These are phyloP conservation scores for Lasioglossum malachurum DNA, from an alignment of 2,888 invertebrate genomes.

Conservation along the genomic window DNA sequence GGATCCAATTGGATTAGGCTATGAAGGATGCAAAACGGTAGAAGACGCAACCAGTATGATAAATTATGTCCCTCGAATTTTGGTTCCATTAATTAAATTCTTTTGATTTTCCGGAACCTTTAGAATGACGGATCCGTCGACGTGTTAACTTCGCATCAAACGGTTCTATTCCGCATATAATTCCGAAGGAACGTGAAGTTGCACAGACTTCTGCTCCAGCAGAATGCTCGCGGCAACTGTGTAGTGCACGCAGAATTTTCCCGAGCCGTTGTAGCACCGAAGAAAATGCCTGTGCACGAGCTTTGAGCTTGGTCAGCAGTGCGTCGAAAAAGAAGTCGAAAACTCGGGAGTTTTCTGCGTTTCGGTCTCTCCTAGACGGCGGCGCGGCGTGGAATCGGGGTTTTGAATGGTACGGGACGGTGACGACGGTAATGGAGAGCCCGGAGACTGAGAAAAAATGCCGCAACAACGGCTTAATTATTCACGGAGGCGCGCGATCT, in stretches of 20 bases:
- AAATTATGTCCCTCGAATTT: neutral
- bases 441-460: neutral
- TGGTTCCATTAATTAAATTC: neutral
- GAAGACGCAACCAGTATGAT: neutral
- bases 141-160: neutral
- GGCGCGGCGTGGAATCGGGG: neutral
- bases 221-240: neutral
- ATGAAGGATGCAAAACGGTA: neutral
- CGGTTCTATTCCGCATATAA: neutral
- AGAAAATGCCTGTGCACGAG: neutral
- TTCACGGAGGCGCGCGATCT: constrained; percentile 23
- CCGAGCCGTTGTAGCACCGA: neutral
- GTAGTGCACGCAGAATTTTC: neutral
- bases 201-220: neutral
- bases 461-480: constrained; percentile 56
- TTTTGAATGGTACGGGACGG: neutral
- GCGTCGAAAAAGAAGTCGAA: neutral
- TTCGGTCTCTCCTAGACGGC: constrained; percentile 21
- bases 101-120: neutral
- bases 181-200: neutral
- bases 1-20: neutral
- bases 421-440: neutral
- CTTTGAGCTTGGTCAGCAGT: neutral
- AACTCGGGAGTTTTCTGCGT: neutral
- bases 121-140: neutral